phyloP scores from a whole-genome alignment of 2,797 vertebrate species.

The Perodicticus potto region DNA sequence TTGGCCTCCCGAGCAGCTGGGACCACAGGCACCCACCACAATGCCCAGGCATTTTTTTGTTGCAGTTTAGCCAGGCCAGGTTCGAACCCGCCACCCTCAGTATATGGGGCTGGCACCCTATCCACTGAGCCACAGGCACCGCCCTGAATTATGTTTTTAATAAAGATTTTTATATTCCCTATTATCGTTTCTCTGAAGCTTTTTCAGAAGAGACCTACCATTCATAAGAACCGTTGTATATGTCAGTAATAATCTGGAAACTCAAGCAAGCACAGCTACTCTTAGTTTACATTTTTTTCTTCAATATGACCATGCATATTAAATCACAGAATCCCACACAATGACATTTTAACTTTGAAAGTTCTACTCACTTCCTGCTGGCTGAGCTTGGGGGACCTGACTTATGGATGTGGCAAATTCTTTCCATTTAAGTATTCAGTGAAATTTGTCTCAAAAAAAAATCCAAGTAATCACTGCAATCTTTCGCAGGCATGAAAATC shows the following conservation, averaged over 20 bases:
- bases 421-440: background rate
- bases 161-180: background rate
- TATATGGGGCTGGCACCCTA: too few relatives aligned
- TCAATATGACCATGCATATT: background rate
- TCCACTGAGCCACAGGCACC: too few relatives aligned
- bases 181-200: background rate
- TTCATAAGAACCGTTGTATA: background rate
- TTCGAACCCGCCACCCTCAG: too few relatives aligned
- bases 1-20: too few relatives aligned
- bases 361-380: background rate
- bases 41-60: too few relatives aligned
- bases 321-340: background rate
- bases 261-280: background rate
- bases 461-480: background rate
- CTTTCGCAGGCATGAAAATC: background rate
- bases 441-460: background rate
- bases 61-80: too few relatives aligned
- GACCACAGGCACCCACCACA: too few relatives aligned
- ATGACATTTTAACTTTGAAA: background rate
- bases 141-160: too few relatives aligned
- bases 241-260: background rate
- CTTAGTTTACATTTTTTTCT: background rate
- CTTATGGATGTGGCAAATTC: background rate
- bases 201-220: background rate
- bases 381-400: background rate